phyloP scores from a whole-genome alignment of 30 jellyfish, hydroid and myxozoan species.

The Chrysaora quinquecirrha region DNA sequence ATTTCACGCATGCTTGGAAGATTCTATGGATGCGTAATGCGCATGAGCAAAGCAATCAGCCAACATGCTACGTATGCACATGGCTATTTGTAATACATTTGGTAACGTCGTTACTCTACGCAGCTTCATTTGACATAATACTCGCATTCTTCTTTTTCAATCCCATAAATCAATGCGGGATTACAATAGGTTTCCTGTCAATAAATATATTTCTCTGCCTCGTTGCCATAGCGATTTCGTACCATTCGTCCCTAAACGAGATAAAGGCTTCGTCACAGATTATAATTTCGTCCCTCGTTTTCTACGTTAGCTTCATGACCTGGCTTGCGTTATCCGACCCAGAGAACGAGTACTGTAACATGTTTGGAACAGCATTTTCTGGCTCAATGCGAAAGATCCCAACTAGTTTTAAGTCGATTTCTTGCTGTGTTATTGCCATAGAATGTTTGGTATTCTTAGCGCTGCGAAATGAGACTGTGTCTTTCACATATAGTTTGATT shows the following conservation, averaged over 20 bases:
- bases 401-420: conserved; percentile 69
- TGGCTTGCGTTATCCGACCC: conserved; percentile 98
- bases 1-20: conserved; percentile 86
- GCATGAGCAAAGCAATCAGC: conserved; percentile 69
- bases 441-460: conserved; percentile 45
- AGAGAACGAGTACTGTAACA: conserved; percentile 89
- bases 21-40: conserved; percentile 85
- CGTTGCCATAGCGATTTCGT: conserved; percentile 65
- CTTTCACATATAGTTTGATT: conserved; percentile 61
- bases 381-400: conserved; percentile 86
- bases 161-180: conserved; percentile 65
- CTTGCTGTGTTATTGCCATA: conserved; percentile 42
- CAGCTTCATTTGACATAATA: conserved; percentile 77
- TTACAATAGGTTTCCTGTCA: conserved; percentile 55
- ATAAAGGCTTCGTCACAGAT: conserved; percentile 83
- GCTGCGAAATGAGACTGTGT: conserved; percentile 54
- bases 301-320: conserved; percentile 68
- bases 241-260: conserved; percentile 66
- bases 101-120: conserved; percentile 83
- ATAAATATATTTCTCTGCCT: conserved; percentile 80
- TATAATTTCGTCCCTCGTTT: conserved; percentile 64
- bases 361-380: conserved; percentile 91
- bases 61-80: conserved; percentile 95
- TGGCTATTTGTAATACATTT: conserved; percentile 94
- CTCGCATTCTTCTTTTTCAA: conserved; percentile 93